Percentiles rank a stretch among this genome's conserved stretches.
These are phyloP conservation scores for Stegophylla sp. DNA, from an alignment of 2,888 invertebrate species.

Conservation along the genomic window DNA sequence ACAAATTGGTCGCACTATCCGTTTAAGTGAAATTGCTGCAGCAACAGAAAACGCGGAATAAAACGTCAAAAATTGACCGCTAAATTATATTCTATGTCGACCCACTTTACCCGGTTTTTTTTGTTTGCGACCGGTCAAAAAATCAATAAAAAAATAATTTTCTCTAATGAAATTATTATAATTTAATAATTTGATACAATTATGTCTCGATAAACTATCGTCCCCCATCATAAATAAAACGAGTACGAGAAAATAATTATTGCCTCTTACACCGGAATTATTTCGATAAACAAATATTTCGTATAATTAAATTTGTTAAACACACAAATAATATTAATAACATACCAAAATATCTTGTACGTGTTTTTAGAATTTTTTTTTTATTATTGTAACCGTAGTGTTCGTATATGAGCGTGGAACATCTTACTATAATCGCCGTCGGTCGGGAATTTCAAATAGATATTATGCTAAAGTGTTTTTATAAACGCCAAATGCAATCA, in stretches of 20 bases:
- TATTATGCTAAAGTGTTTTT: neutral
- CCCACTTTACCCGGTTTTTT: neutral
- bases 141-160: conserved; percentile 1
- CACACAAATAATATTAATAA: no score
- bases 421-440: no score
- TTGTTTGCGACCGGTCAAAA: neutral
- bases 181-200: conserved; percentile 30
- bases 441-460: neutral
- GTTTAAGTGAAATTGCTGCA: no score
- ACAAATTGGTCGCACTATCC: no score
- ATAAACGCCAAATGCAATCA: neutral
- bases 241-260: no score
- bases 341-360: no score
- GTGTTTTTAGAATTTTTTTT: no score
- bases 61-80: conserved; percentile 9
- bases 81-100: neutral
- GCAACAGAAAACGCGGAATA: neutral
- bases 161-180: neutral
- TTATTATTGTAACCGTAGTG: no score
- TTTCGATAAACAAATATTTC: neutral
- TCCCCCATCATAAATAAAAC: no score
- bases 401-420: no score
- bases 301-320: conserved; percentile 20
- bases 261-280: no score
- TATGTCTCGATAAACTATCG: neutral